Evolutionary conservation across 1,140 invertebrate genomes (phyloP).

Genomic region (fruit fly (Drosophila melanogaster)): DNA sequence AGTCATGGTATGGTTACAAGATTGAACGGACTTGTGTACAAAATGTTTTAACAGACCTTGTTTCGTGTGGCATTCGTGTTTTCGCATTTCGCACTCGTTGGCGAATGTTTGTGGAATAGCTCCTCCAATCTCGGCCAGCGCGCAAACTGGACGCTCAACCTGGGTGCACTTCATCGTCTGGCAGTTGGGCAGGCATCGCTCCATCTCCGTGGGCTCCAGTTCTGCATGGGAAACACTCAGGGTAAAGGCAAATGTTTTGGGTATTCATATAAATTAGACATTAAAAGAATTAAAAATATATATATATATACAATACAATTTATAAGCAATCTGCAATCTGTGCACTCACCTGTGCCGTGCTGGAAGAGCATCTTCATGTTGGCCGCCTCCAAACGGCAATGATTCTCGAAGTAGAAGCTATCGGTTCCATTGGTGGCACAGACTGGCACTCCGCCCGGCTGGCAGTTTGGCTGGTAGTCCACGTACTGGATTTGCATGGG

Average conservation of each 20-base stretch:
- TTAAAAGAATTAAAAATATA: neutral
- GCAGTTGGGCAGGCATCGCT: conserved; percentile 48
- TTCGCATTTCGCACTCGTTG: conserved; percentile 59
- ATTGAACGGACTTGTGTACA: neutral
- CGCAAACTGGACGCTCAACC: conserved; percentile 46
- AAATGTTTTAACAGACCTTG: conserved; percentile 27
- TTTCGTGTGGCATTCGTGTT: conserved; percentile 48
- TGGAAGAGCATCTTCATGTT: conserved; percentile 67
- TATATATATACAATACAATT: neutral
- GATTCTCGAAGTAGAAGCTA: conserved; percentile 61
- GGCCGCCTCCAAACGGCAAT: conserved; percentile 60
- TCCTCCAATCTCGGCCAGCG: conserved; percentile 14
- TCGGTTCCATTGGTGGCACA: conserved; percentile 60
- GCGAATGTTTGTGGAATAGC: conserved; percentile 34
- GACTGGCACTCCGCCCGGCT: conserved; percentile 50
- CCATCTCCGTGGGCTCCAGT: conserved; percentile 62
- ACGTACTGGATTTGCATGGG: conserved; percentile 65
- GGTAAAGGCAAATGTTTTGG: no score
- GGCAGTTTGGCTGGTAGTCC: conserved; percentile 63
- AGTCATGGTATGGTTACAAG: neutral
- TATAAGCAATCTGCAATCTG: neutral
- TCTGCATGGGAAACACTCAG: conserved; percentile 29
- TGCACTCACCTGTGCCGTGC: conserved; percentile 54
- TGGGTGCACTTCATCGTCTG: conserved; percentile 42
- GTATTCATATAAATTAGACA: neutral